Evolutionary conservation across 2,797 vertebrate genomes (phyloP), one percentile per base, ranked within the genome.

Genomic region (Erpetoichthys calabaricus): DNA sequence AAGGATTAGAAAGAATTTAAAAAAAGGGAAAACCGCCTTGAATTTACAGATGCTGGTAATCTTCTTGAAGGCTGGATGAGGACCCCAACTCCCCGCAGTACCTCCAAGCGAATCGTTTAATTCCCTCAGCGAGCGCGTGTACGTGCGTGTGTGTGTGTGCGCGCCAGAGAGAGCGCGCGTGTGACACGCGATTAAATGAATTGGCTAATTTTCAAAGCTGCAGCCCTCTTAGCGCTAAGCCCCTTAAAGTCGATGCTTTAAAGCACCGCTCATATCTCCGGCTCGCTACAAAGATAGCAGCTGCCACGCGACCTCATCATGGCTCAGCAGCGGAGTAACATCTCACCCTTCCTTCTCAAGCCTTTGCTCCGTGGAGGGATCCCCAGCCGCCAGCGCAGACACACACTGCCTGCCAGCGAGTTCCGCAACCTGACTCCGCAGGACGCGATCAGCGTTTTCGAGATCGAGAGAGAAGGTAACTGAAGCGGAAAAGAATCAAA

Each of bases 361-460:
- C 73, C 67, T 2, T 74, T 76, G 0, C 62, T 72, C 45, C 66
- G 70, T 3, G 71, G 65, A 61, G 62, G 70, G 51, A 75, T 55
- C 47, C 64, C 74, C 3, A 69, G 68, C 50, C 66, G 64, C n/a
- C 79, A 77, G 67, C 66, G 84, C 44, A 72, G 85, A 8, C 84
- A 87, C 77, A 88, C 84, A 0, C 78, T 88, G 1, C 85, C 85
- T 0, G 86, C 84, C 69, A 87, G 83, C 7, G 86, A 88, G 73
- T 86, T 87, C 72, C 72, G 83, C 57, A 86, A 85, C 69, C 82
- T 88, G 59, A 86, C 79, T 3, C 67, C 78, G 2, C 80, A 83
- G 70, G 85, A 87, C 1, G 84, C 86, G 67, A 79, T 86, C 72
- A 88, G 86, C 45, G 85, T 87, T 64, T 86, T 87, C 43, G 83